Evolutionary conservation across 2,888 invertebrate species (phyloP).

Genomic region (Tholera decimalis): DNA sequence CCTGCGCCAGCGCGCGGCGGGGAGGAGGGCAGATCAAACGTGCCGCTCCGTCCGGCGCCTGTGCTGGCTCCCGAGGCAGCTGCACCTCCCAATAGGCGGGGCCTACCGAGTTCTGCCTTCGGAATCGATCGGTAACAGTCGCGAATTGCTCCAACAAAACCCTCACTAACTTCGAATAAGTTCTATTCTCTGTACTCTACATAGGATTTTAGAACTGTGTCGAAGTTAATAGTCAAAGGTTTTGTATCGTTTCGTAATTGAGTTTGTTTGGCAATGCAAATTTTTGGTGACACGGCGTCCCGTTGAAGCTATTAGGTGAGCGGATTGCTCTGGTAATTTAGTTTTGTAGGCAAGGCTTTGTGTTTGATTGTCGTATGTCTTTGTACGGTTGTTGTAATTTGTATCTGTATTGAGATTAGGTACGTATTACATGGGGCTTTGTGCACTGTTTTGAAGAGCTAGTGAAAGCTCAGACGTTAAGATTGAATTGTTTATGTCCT

Average conservation of each 20-base stretch:
- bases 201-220: conserved; percentile 74
- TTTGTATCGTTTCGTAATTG: conserved; percentile 74
- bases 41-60: conserved; percentile 86
- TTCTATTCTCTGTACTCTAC: conserved; percentile 65
- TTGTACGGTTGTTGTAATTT: conserved; percentile 83
- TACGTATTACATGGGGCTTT: conserved; percentile 71
- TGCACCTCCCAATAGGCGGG: conserved; percentile 89
- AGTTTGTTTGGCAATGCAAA: conserved; percentile 80
- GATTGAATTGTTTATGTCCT: conserved; percentile 54
- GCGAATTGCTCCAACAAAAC: conserved; percentile 80
- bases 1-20: conserved; percentile 79
- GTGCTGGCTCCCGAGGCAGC: conserved; percentile 89
- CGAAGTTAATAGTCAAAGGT: conserved; percentile 55
- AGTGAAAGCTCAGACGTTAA: conserved; percentile 75
- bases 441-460: conserved; percentile 70
- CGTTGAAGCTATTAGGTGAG: conserved; percentile 86
- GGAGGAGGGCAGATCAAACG: conserved; percentile 86
- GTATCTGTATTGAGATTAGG: conserved; percentile 76
- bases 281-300: conserved; percentile 88
- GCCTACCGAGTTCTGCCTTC: conserved; percentile 88
- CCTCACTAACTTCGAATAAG: conserved; percentile 69
- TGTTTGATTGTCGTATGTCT: conserved; percentile 75
- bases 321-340: conserved; percentile 88
- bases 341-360: conserved; percentile 90
- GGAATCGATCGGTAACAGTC: conserved; percentile 85